Evolutionary conservation across 2,888 invertebrate species (phyloP), one percentile per base, ranked within the genome.

Genomic region (Lasius fuliginosus): DNA sequence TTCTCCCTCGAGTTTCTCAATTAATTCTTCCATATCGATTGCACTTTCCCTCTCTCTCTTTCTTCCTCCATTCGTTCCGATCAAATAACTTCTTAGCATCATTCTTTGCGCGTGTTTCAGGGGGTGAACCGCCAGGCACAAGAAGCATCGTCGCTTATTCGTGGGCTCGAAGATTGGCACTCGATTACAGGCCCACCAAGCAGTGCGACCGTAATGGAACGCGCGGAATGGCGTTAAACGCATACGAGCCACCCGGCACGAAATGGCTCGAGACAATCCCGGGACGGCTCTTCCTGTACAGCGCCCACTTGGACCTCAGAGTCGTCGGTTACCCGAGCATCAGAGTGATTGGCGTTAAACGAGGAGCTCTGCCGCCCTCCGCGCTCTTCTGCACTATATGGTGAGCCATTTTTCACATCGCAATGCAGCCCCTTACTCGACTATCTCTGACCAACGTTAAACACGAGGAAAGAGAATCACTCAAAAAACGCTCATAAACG

Each of bases 81-180:
- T 33, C 33, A 79, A 79, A 71, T 23, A 36, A 73, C 36, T 56
- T 60, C 60, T 65, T 46, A 79, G 23, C 60, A 23, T 69, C 56
- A 65, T 73, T 73, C 36, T 60, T 74, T n/a, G 40, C 33, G 46
- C 82, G 9, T 74, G 56, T 90, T 90, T 89, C 75, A 93, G 94
- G 91, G 86, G 92, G 92, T 81, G 94, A 94, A 84, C 92, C 92
- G 62, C 92, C 93, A 30, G 94, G 93, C 65, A 96, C 96, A 95
- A 95, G 95, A 91, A 96, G 96, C 85, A 96, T 96, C 89, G 96
- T 96, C 87, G 96, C 96, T 30, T 96, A 96, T 94, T 96, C 96
- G 49, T 96, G 96, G 92, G 95, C 94, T 86, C 92, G 94, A 88
- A 93, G 94, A 93, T 93, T 94, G 94, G 94, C 94, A 89, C 94